These are phyloP conservation scores for Cyaniris semiargus DNA, from an alignment of 2,888 invertebrate species.

Conservation along the genomic window DNA sequence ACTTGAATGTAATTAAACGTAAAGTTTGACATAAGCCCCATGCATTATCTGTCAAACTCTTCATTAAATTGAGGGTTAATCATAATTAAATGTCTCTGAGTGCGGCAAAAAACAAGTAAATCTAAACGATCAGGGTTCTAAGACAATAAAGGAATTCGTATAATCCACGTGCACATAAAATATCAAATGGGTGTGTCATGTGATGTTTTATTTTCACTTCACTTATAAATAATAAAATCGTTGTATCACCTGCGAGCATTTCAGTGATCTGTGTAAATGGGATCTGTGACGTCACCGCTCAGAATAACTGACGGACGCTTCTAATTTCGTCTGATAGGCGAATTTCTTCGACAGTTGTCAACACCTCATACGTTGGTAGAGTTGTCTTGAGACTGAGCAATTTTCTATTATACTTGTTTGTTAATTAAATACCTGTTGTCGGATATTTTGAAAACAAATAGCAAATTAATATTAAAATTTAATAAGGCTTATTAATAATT, in stretches of 20 bases:
- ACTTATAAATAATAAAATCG: constrained; percentile 2
- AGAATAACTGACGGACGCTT: constrained; percentile 71
- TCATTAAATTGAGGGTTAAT: too few relatives aligned
- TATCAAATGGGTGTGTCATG: constrained; percentile 9
- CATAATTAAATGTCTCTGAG: too few relatives aligned
- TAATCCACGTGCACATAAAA: not conserved
- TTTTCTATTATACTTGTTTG: not conserved
- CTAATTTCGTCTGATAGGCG: constrained; percentile 53
- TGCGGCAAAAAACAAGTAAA: too few relatives aligned
- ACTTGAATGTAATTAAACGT: too few relatives aligned
- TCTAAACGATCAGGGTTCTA: too few relatives aligned
- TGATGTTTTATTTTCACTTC: not conserved
- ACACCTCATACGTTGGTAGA: not conserved
- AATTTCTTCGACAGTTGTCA: constrained; percentile 29
- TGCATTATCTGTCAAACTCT: too few relatives aligned
- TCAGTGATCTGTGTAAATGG: constrained; percentile 42
- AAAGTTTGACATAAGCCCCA: too few relatives aligned
- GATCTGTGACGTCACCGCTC: constrained; percentile 67
- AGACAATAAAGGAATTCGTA: too few relatives aligned
- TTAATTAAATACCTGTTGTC: not conserved
- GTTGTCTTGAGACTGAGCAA: not conserved
- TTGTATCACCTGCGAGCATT: constrained; percentile 32
- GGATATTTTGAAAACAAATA: not conserved
- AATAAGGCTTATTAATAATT: too few relatives aligned
- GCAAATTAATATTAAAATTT: not conserved